Percentiles rank a stretch among this genome's conserved stretches.
Evolutionary conservation across 2,888 invertebrate species (phyloP).

Genomic region (Yponomeuta malinellus): DNA sequence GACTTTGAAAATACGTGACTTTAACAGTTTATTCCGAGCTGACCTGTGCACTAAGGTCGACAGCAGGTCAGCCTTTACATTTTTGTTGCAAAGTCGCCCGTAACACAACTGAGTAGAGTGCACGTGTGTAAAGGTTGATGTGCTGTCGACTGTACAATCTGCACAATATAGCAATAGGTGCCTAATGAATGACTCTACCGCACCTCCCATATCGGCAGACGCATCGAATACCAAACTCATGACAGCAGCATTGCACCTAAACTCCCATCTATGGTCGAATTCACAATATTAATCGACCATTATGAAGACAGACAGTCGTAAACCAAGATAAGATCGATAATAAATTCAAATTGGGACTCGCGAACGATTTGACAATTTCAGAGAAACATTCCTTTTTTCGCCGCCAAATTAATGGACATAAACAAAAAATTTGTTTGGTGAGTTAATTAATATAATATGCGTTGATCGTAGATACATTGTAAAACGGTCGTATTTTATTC

Average conservation of each 20-base stretch:
- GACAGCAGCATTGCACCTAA: constrained; percentile 1
- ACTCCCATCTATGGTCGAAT: constrained; percentile 1
- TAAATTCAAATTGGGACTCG: neutral
- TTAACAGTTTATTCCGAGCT: no score
- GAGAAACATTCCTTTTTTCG: neutral
- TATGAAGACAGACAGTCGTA: neutral
- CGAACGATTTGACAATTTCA: neutral
- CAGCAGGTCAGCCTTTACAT: no score
- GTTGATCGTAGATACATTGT: no score
- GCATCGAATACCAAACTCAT: neutral
- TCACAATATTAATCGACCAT: constrained; percentile 1
- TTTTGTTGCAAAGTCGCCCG: no score
- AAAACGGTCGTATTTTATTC: no score
- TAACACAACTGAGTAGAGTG: no score
- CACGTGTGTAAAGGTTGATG: no score
- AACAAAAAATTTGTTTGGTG: neutral
- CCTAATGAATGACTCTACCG: neutral
- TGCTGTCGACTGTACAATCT: neutral
- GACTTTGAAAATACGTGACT: no score
- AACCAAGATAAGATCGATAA: neutral
- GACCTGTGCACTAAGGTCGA: no score
- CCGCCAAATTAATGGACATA: neutral
- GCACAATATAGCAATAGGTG: no score
- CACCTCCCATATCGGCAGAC: neutral
- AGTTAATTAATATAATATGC: no score